phyloP scores from a whole-genome alignment of 1,140 invertebrate species.

The Drosophila ambigua region DNA sequence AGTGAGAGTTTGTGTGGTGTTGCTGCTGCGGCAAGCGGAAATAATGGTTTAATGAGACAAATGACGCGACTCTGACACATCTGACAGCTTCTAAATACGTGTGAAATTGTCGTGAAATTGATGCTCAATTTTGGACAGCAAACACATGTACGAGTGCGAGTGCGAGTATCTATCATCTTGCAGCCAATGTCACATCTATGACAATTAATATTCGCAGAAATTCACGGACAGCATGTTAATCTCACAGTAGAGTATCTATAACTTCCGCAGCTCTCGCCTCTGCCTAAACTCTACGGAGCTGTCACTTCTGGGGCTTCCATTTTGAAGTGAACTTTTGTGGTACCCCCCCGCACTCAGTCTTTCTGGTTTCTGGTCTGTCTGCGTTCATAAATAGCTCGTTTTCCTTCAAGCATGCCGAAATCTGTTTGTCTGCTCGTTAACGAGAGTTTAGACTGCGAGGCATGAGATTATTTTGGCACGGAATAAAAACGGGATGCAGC shows the following conservation, averaged over 20 bases:
- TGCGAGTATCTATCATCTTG: neutral
- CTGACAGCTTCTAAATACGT: slow-evolving; percentile 64
- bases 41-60: slow-evolving; percentile 79
- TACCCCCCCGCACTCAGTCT: slow-evolving; percentile 8
- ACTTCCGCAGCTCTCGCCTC: too few relatives aligned
- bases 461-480: slow-evolving; percentile 24
- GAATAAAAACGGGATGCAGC: slow-evolving; percentile 7
- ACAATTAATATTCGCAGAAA: too few relatives aligned
- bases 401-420: slow-evolving; percentile 45
- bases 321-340: slow-evolving; percentile 29
- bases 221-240: neutral
- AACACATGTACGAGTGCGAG: too few relatives aligned
- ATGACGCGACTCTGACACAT: slow-evolving; percentile 62
- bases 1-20: slow-evolving; percentile 42
- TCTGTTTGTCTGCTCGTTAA: slow-evolving; percentile 51
- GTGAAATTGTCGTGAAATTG: slow-evolving; percentile 45
- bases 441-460: slow-evolving; percentile 25
- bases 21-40: slow-evolving; percentile 60
- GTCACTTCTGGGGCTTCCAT: slow-evolving; percentile 1
- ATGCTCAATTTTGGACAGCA: slow-evolving; percentile 12
- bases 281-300: neutral
- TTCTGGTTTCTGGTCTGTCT: slow-evolving; percentile 44
- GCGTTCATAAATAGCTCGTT: slow-evolving; percentile 33
- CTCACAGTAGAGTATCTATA: neutral
- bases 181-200: slow-evolving; percentile 5